Evolutionary conservation across 1,140 invertebrate species (phyloP), one percentile per base, ranked within the genome.

Genomic region (Calephelis virginiensis): DNA sequence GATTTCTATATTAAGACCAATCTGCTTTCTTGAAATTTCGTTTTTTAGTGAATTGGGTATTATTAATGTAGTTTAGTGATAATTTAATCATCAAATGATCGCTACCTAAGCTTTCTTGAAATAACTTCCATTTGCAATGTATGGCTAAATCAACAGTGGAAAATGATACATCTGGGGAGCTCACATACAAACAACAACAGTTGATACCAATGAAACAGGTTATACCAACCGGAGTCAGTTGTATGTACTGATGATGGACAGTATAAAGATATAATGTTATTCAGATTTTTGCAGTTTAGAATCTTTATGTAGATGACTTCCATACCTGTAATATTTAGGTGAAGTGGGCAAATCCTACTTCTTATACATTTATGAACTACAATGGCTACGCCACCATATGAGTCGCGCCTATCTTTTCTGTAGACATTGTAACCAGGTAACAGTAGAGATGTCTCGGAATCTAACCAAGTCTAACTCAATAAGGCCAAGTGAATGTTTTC

Each of bases 301-400:
- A 66, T 46, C 47, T 60, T 66, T n/a, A 66, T 46, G 11, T 12
- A 9, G 5, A 66, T 43, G 28, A 28, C 12, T 66, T 66, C 64
- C 17, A 66, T 66, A n/a, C 45, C 43, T 28, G 13, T 47, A 28
- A 47, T 66, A 28, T 60, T 40, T 28, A 66, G 43, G 11, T 47
- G 17, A 17, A 56, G 17, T 13, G 28, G 14, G 8, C 46, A 47
- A n/a, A 46, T 17, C 40, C 46, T 10, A 63, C 61, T 66, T 28
- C 63, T 66, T 56, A 74, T 56, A 7, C 70, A 74, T 40, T 64
- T 72, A 49, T 75, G 73, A 6, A 61, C 28, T 8, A 70, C 11
- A n/a, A 74, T 61, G 8, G 70, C 75, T 40, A 79, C 64, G 11
- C 77, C 77, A 5, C 77, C 77, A 60, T 72, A 77, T 0, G 69